phyloP scores from a whole-genome alignment of 2,888 invertebrate genomes.

The Polia nebulosa region DNA sequence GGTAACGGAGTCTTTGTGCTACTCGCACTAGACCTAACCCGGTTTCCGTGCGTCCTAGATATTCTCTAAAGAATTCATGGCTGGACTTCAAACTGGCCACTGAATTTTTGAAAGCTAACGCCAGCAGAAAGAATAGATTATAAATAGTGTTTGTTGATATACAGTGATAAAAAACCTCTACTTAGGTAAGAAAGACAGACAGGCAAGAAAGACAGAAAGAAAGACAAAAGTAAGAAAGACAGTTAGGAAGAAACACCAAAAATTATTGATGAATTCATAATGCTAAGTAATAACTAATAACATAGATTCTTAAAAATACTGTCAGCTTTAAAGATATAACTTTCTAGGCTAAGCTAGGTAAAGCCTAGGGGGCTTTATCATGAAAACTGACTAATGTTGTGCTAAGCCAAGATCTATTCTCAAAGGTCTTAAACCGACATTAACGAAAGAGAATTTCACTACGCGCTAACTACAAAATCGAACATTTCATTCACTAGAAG shows the following conservation, averaged over 20 bases:
- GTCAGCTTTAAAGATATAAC: too few relatives aligned
- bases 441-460: not conserved
- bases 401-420: not conserved
- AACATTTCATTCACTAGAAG: not conserved
- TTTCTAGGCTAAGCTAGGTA: not conserved
- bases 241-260: too few relatives aligned
- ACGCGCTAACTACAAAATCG: not conserved
- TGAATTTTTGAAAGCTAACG: conserved; percentile 18
- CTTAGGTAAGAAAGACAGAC: too few relatives aligned
- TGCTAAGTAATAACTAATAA: too few relatives aligned
- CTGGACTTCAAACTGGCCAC: conserved; percentile 22
- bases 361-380: not conserved
- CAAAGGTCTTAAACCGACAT: not conserved
- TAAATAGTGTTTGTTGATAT: not conserved
- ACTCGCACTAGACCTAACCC: conserved; percentile 7
- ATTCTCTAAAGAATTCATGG: conserved; percentile 44
- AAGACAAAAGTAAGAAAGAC: too few relatives aligned
- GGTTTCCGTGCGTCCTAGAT: conserved; percentile 25
- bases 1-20: conserved; percentile 8
- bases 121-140: not conserved
- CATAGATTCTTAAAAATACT: too few relatives aligned
- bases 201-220: too few relatives aligned
- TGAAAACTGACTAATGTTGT: not conserved
- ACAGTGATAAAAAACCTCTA: too few relatives aligned
- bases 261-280: too few relatives aligned